Conservation (phyloP, 2,113 vertebrate species). For the Natator depressus region DNA sequence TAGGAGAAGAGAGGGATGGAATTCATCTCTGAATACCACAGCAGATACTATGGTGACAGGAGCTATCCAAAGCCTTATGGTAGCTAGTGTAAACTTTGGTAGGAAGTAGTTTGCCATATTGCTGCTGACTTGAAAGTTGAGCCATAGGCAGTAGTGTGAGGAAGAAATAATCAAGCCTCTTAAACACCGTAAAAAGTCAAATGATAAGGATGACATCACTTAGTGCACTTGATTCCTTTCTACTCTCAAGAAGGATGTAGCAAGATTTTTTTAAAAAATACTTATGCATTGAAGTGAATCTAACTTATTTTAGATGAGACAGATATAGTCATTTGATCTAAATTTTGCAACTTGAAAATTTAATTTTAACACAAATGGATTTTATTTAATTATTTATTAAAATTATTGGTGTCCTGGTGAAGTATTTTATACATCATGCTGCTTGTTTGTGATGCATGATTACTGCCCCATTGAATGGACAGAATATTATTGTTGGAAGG, state of each 20-base stretch:
- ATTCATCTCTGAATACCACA: neutral
- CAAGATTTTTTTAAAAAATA: neutral
- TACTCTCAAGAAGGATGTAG: no score
- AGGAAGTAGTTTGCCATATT: neutral
- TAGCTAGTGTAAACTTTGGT: neutral
- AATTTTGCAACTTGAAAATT: neutral
- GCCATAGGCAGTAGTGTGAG: neutral
- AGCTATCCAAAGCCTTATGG: neutral
- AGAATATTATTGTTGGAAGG: rapidly evolving
- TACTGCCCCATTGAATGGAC: neutral
- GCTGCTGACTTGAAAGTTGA: neutral
- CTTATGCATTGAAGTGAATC: no score
- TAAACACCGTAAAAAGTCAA: neutral
- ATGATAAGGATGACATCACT: neutral
- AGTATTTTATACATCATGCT: neutral
- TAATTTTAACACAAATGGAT: neutral
- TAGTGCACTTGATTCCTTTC: neutral
- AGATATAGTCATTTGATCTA: neutral
- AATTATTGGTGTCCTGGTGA: neutral
- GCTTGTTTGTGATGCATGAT: neutral
- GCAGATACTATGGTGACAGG: neutral
- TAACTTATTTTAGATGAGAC: neutral
- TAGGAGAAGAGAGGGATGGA: neutral
- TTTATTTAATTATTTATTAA: neutral
- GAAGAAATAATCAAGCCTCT: neutral